Evolutionary conservation across 2,113 vertebrate species (phyloP), one percentile per base, ranked within the genome.

Genomic region (Chaenogobius annularis): DNA sequence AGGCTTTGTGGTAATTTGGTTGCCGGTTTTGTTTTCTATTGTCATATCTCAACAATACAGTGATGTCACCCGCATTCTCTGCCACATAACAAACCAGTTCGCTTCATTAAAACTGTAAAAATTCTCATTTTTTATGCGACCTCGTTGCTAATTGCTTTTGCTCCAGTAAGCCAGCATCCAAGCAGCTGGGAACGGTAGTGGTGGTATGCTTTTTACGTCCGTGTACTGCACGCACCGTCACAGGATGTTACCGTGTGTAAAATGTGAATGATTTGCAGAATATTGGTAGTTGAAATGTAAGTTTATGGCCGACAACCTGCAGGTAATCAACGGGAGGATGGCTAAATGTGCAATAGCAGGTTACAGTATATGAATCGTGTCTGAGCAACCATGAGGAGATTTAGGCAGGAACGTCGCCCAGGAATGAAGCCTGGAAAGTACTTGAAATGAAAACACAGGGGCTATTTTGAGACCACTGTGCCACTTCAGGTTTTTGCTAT

Each of bases 61-160:
- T 37, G 26, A 69, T 44, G 37, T 35, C 40, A 48, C 35, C 35
- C 35, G 19, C 19, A 40, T 37, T 62, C 61, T 63, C 61, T 13
- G 15, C 61, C 17, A 48, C 70, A 72, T 44, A 81, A 64, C 31
- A 76, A 69, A 84, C 44, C 40, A 66, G 65, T 44, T 35, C 37
- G 46, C 66, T 73, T 63, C n/a, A 47, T 66, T 73, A 58, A 73
- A 74, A 62, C 74, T 71, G 82, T 70, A 66, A 47, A n/a, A 50
- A 61, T 61, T 81, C 72, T 63, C 58, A 35, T 22, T 73, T 71
- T 72, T 83, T 73, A 50, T 64, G 80, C 44, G 15, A 78, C 55
- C 65, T 69, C 22, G 62, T 68, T 52, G 58, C n/a, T 17, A 77
- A 31, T 56, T 83, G 68, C 70, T 73, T 69, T 37, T 22, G 22